Base-by-base conservation (phyloP, 37 sponge, comb jelly and placozoan species). In the Halichondria panicea region DNA sequence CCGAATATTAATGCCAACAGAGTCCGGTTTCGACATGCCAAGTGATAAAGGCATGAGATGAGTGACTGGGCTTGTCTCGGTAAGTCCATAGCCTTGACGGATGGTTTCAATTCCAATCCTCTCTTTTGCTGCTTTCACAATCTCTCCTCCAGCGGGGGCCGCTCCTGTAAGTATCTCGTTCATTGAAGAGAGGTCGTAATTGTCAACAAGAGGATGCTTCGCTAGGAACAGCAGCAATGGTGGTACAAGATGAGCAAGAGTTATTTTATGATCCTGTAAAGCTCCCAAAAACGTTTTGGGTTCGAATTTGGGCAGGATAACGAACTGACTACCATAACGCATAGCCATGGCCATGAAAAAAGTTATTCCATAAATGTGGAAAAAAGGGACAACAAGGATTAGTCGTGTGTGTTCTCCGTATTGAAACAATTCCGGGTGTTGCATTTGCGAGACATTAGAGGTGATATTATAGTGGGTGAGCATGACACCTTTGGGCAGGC, bases 401-500 rank as follows among this genome's bases (percentile, higher is more conserved):
- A 79, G 25, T 15, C 40, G 18, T 19, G 56, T 35, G 13, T 48
- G 66, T 0, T 57, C 55, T 37, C 46, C 30, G 9, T 65, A 25
- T 19, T 80, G 40, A 30, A 80, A 53, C 1, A 74, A 28, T 48
- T 80, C 59, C 1, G 81, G 76, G 45, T 84, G 81, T 34, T 67
- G 52, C 15, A 84, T n/a, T 55, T 89, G 90, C 43, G 18, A 35
- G 2, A 80, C 21, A 37, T 89, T 89, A 18, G 92, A 54, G n/a
- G 82, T 68, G 24, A 89, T 48, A 60, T 86, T 93, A 46, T 66
- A 36, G 63, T 94, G 88, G 18, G 91, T 79, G 27, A 94, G 59
- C 91, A 91, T 88, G 43, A 94, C 95, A n/a, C 92, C 95, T 60
- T 94, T 94, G 35, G 91, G 83, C 22, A 94, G 80, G n/a, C 95